These are phyloP conservation scores for Pecten maximus DNA, from an alignment of 2,888 invertebrate species.

Conservation along the genomic window DNA sequence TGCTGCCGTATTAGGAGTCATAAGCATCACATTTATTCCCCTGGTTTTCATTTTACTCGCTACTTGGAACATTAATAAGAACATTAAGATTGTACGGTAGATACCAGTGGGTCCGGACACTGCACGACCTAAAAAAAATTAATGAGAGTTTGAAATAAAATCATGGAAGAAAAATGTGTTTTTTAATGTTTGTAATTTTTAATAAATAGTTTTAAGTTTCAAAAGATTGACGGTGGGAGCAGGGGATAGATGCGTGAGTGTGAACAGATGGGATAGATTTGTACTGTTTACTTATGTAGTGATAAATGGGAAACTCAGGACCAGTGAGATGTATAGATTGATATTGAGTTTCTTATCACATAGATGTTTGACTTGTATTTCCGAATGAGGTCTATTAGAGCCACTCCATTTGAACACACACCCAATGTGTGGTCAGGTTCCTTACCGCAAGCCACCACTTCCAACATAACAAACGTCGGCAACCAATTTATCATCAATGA, in stretches of 20 bases:
- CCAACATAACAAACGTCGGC: background rate
- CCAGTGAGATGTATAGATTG: background rate
- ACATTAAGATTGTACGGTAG: background rate
- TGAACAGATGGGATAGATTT: constrained; percentile 26
- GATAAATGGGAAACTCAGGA: background rate
- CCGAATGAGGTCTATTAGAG: background rate
- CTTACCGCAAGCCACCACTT: background rate
- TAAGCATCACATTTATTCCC: constrained; percentile 25
- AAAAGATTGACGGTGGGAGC: background rate
- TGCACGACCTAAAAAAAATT: constrained; percentile 19
- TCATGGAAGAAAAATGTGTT: constrained; percentile 23
- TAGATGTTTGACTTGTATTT: constrained; percentile 22
- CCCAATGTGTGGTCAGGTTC: background rate
- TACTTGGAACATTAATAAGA: background rate
- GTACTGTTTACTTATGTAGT: background rate
- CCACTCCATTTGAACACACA: background rate
- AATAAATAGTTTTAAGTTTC: constrained; percentile 35
- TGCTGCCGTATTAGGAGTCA: background rate
- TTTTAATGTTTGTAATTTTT: constrained; percentile 33
- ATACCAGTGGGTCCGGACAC: background rate
- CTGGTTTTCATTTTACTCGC: constrained; percentile 20
- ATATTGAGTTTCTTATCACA: background rate
- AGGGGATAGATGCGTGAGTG: background rate
- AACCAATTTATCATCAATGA: background rate
- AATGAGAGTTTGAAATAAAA: constrained; percentile 27